These are phyloP conservation scores for Gymnorhina tibicen DNA, from an alignment of 2,113 vertebrate species.

Conservation along the genomic window DNA sequence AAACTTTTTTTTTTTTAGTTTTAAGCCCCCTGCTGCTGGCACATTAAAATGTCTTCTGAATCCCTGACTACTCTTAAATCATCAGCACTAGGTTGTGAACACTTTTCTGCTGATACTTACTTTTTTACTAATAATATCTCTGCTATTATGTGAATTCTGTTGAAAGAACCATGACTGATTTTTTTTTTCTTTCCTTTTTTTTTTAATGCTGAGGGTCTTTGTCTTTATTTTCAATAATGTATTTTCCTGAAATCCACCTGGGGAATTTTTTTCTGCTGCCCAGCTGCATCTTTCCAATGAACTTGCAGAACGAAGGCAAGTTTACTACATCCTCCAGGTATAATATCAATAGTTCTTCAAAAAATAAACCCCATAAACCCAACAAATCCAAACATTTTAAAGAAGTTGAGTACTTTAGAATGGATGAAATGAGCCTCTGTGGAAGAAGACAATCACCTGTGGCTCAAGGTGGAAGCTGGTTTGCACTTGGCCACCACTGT, in stretches of 20 bases:
- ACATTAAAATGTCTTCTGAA: slow-evolving; percentile 44
- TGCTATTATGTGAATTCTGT: slow-evolving; percentile 25
- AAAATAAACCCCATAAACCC: background rate
- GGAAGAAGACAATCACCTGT: background rate
- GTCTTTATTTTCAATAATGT: background rate
- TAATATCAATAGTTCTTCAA: background rate
- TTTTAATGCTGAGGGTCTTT: background rate
- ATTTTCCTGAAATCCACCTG: background rate
- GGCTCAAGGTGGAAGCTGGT: background rate
- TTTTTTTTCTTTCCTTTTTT: background rate
- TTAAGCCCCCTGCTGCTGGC: slow-evolving; percentile 37
- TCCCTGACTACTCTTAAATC: slow-evolving; percentile 54
- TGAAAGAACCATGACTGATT: background rate
- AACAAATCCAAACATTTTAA: background rate
- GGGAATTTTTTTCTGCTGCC: background rate
- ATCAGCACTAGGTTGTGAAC: slow-evolving; percentile 26
- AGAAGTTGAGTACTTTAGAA: background rate
- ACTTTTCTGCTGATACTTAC: slow-evolving; percentile 54
- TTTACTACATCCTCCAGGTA: background rate
- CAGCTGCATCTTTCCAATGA: background rate
- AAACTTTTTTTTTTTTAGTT: background rate
- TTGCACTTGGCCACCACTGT: accelerated
- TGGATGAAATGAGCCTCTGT: background rate
- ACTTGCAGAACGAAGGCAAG: background rate
- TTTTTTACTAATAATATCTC: slow-evolving; percentile 43